Conservation (phyloP, 1,140 invertebrate genomes). For the Dryas iulia region DNA sequence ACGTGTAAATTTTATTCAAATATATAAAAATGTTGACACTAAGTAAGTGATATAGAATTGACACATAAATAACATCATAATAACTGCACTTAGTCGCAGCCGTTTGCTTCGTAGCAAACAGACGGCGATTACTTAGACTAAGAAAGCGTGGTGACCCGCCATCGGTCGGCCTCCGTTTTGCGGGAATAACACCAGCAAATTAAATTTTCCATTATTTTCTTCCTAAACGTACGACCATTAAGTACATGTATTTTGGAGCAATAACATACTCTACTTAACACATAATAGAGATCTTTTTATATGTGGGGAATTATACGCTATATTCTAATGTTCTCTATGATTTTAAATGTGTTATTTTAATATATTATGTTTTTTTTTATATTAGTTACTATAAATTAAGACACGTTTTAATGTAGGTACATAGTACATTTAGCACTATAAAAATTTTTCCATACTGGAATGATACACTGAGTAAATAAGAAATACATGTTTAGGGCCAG, state of each 20-base stretch:
- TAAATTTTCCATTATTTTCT: slow-evolving; percentile 13
- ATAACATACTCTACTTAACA: not conserved
- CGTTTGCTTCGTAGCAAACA: slow-evolving; percentile 37
- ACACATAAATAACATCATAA: slow-evolving; percentile 39
- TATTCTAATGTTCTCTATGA: no score
- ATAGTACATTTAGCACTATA: no score
- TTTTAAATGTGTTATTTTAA: not conserved
- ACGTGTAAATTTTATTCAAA: not conserved
- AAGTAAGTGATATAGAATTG: slow-evolving; percentile 35
- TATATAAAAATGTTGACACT: not conserved
- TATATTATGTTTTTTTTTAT: not conserved
- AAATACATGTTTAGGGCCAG: no score
- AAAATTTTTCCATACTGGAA: no score
- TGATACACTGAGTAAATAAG: no score
- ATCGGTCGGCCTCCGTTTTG: slow-evolving; percentile 29
- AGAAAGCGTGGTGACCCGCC: slow-evolving; percentile 57
- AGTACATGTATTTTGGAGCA: not conserved
- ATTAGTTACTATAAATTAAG: no score
- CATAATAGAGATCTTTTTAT: not conserved
- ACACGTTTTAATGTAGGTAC: no score
- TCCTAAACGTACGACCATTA: not conserved
- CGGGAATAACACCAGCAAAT: slow-evolving; percentile 32
- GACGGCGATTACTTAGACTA: slow-evolving; percentile 45
- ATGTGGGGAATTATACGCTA: not conserved
- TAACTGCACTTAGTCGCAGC: slow-evolving; percentile 42